Evolutionary conservation across 2,797 vertebrate genomes (phyloP).

Genomic region (Ptychobarbus kaznakovi): DNA sequence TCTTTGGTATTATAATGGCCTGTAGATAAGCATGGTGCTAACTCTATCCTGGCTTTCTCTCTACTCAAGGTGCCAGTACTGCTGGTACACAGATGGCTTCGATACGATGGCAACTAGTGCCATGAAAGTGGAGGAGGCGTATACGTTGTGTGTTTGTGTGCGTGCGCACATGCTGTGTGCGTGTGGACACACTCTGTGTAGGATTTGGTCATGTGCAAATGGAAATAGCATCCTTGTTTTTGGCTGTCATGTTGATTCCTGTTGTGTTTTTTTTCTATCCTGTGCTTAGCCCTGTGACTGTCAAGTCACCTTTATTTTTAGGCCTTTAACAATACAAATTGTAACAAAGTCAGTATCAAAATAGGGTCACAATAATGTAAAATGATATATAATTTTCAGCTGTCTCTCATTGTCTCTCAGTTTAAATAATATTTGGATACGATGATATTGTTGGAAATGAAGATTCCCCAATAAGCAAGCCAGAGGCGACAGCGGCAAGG

Average conservation of each 20-base stretch:
- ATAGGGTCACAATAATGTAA: too few species aligned
- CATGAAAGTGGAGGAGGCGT: slow-evolving; percentile 41
- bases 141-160: slow-evolving; percentile 25
- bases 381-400: too few species aligned
- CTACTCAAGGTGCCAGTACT: slow-evolving; percentile 45
- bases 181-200: slow-evolving; percentile 6
- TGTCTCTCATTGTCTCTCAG: too few species aligned
- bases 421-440: too few species aligned
- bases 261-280: slow-evolving; percentile 28
- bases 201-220: slow-evolving; percentile 40
- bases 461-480: too few species aligned
- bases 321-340: too few species aligned
- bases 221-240: slow-evolving; percentile 52
- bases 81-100: slow-evolving; percentile 50
- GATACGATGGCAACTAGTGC: slow-evolving; percentile 45
- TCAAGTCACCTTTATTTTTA: too few species aligned
- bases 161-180: slow-evolving; percentile 10
- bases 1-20: slow-evolving; percentile 23
- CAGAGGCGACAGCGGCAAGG: too few species aligned
- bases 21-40: slow-evolving; percentile 8
- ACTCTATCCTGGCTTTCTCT: slow-evolving; percentile 4
- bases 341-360: too few species aligned
- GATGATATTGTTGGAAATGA: too few species aligned
- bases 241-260: slow-evolving; percentile 46
- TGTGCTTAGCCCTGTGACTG: too few species aligned